A percentile compares a stretch with the other conserved stretches of the same genome.
Conservation (phyloP, 1,140 invertebrate genomes). For the Elymnias hypermnestra region DNA sequence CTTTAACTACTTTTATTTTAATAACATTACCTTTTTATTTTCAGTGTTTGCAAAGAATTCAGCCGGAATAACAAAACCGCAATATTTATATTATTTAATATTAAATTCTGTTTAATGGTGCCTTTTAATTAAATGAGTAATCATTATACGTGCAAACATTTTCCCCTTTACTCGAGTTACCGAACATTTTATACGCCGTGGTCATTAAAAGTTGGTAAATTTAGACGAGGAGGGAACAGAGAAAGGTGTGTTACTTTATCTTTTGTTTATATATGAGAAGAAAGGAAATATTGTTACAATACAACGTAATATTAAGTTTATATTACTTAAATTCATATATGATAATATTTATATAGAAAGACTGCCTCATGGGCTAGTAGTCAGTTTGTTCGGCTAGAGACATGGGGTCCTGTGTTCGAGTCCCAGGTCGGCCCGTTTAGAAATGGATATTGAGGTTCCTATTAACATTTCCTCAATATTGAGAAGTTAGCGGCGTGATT, state of each 20-base stretch:
- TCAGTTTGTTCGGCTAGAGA: no score
- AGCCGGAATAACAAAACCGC: background rate
- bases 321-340: no score
- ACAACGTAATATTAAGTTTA: background rate
- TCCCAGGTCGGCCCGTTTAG: no score
- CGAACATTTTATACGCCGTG: conserved; percentile 17
- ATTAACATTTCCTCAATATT: no score
- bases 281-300: background rate
- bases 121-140: conserved; percentile 21
- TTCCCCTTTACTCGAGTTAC: conserved; percentile 24
- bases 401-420: no score
- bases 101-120: conserved; percentile 14
- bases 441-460: no score
- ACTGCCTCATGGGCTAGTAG: no score
- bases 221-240: conserved; percentile 10
- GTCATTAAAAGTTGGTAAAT: conserved; percentile 12
- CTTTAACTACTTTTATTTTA: no score
- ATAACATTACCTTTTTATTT: no score
- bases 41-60: background rate
- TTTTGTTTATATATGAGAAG: background rate
- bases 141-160: conserved; percentile 26
- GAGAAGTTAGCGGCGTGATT: no score
- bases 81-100: background rate
- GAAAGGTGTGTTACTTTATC: conserved; percentile 6
- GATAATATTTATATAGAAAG: no score